Conservation (phyloP, 2,113 vertebrate species). For the Phainopepla nitens region DNA sequence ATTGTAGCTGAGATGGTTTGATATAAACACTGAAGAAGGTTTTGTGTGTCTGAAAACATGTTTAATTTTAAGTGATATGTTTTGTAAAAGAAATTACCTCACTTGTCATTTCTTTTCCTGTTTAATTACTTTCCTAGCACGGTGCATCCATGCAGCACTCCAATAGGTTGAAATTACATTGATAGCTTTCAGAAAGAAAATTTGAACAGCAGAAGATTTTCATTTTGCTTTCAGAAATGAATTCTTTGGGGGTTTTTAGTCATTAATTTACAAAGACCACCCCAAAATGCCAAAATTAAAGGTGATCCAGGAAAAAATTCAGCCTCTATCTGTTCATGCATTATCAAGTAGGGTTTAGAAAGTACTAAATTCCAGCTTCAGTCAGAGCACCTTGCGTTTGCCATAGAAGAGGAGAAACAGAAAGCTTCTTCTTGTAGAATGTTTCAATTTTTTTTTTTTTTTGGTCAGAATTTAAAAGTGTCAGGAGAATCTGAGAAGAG, state of each 20-base stretch:
- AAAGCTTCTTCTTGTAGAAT: neutral
- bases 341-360: neutral
- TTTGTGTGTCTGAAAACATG: neutral
- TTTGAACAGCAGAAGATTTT: neutral
- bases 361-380: neutral
- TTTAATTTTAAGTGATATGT: neutral
- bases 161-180: neutral
- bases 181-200: neutral
- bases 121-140: neutral
- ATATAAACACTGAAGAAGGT: neutral
- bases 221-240: neutral
- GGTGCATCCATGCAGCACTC: neutral
- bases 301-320: neutral
- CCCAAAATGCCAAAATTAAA: neutral
- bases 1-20: neutral
- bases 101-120: neutral
- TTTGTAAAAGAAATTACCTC: neutral
- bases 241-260: neutral
- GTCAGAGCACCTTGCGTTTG: fast-evolving
- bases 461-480: neutral
- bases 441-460: neutral
- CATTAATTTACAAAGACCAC: neutral
- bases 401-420: neutral
- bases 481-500: neutral
- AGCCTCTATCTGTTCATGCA: neutral